Conservation (phyloP, 2,797 vertebrate species). For the Eulemur albifrons region DNA sequence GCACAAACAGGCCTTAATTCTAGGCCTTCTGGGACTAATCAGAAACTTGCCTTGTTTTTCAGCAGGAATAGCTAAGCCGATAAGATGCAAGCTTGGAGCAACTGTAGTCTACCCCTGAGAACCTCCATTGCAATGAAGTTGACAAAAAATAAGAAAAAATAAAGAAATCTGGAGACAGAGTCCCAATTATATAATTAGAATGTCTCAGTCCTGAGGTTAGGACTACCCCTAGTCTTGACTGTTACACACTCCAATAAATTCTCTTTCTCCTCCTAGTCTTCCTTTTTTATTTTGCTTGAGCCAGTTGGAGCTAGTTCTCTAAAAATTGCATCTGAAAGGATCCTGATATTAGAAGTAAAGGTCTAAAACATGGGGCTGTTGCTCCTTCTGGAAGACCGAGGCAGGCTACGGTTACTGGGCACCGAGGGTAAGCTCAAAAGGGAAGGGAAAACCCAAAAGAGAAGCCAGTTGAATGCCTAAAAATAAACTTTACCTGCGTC, state of each 20-base stretch:
- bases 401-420: background rate
- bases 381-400: background rate
- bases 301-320: background rate
- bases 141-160: background rate
- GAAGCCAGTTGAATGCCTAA: background rate
- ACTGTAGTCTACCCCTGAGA: background rate
- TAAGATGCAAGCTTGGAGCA: background rate
- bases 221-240: background rate
- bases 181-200: background rate
- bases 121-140: background rate
- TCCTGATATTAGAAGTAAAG: background rate
- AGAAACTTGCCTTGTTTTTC: background rate
- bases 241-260: background rate
- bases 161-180: background rate
- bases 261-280: background rate
- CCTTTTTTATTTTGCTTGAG: background rate
- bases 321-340: background rate
- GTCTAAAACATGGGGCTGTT: background rate
- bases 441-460: background rate
- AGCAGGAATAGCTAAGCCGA: background rate
- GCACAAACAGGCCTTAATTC: background rate
- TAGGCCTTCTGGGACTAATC: background rate
- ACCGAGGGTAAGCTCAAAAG: background rate
- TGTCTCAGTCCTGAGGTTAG: background rate
- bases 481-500: slow-evolving; percentile 55